Evolutionary conservation across 2,797 vertebrate genomes (phyloP).

Genomic region (Agapornis canus): DNA sequence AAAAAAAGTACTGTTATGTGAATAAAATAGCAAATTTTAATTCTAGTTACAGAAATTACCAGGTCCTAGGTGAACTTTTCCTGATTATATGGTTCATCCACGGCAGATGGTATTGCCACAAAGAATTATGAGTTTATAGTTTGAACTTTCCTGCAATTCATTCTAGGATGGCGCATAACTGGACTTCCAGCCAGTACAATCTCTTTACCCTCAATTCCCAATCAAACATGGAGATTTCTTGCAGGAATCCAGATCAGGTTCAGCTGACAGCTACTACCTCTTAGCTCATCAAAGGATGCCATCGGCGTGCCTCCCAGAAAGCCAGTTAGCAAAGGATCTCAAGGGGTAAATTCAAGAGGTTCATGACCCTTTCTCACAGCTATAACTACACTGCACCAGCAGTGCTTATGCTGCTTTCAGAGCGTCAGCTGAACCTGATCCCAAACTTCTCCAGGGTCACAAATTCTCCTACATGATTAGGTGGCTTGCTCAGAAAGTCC

Average conservation of each 20-base stretch:
- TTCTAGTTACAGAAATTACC: neutral
- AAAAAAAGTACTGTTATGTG: neutral
- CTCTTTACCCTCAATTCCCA: neutral
- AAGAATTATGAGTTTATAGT: neutral
- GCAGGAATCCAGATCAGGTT: neutral
- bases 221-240: neutral
- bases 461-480: neutral
- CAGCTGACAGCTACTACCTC: neutral
- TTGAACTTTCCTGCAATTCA: neutral
- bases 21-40: neutral
- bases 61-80: neutral
- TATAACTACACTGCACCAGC: neutral
- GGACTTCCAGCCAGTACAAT: neutral
- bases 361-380: fast-evolving
- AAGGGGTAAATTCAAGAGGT: neutral
- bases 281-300: neutral
- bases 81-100: neutral
- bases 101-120: neutral
- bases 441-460: neutral
- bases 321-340: neutral
- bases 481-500: neutral
- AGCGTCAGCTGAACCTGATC: neutral
- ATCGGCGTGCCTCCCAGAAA: neutral
- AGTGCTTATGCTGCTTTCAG: neutral
- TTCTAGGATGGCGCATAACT: neutral